Conservation (phyloP, 2,113 vertebrate genomes). For the Caloenas nicobarica region DNA sequence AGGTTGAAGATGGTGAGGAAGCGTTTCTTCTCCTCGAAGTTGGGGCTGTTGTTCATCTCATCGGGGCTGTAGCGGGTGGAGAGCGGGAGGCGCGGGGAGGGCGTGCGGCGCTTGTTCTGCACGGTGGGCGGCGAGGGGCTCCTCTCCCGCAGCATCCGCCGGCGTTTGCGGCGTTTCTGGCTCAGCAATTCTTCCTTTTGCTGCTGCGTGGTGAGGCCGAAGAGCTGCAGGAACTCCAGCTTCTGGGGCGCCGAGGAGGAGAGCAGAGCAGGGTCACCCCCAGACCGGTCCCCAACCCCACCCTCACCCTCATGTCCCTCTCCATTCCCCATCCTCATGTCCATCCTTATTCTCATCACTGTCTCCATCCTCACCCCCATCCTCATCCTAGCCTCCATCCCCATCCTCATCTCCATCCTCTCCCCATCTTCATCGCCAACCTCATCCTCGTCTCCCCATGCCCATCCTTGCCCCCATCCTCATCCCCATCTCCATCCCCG, state of each 20-base stretch:
- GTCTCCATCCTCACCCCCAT: neutral
- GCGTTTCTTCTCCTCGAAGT: constrained; percentile 95
- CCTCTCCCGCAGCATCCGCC: constrained; percentile 92
- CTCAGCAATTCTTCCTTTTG: constrained; percentile 89
- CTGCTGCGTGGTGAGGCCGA: constrained; percentile 90
- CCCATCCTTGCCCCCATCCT: no score
- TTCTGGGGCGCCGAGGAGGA: constrained; percentile 78
- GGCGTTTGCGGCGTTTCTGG: constrained; percentile 91
- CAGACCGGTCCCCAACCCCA: fast-evolving
- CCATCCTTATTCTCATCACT: no score
- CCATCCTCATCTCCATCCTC: no score
- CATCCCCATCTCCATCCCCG: neutral
- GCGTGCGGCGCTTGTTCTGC: constrained; percentile 86
- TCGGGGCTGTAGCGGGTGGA: constrained; percentile 94
- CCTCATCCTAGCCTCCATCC: neutral
- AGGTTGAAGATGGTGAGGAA: constrained; percentile 97
- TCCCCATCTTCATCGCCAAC: fast-evolving
- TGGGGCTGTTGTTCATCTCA: constrained; percentile 93
- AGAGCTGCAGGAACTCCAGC: constrained; percentile 91
- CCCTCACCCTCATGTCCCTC: neutral
- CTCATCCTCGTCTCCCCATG: fast-evolving
- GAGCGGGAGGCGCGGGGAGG: constrained; percentile 78
- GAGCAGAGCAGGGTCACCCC: constrained; percentile 14
- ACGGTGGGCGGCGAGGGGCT: constrained; percentile 87
- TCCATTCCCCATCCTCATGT: neutral